Evolutionary conservation across 1,140 invertebrate species (phyloP).

Genomic region (Pantala flavescens): DNA sequence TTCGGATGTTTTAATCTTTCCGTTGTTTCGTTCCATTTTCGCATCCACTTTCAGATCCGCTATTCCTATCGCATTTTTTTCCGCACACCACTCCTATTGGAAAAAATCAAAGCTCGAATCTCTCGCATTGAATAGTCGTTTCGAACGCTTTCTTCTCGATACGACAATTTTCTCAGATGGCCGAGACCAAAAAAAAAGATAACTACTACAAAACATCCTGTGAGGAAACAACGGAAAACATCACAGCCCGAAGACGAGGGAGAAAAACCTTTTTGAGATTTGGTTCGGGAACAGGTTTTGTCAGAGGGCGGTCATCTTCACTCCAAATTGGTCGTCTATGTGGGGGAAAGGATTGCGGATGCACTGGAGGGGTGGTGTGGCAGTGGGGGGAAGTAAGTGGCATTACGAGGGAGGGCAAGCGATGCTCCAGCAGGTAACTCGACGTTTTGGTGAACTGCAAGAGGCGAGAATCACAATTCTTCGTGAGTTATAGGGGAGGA

Average conservation of each 20-base stretch:
- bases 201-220: neutral
- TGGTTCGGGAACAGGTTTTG: neutral
- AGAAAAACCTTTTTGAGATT: neutral
- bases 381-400: neutral
- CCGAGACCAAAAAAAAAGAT: slow-evolving; percentile 1
- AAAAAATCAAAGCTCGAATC: too few species aligned
- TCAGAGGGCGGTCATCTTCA: neutral
- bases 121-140: too few species aligned
- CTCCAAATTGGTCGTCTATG: neutral
- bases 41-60: slow-evolving; percentile 7
- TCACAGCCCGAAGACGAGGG: neutral
- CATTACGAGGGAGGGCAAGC: too few species aligned
- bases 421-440: too few species aligned
- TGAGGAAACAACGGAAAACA: neutral
- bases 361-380: neutral
- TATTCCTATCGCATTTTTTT: too few species aligned
- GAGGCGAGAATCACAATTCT: too few species aligned
- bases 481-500: too few species aligned
- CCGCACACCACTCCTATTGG: too few species aligned
- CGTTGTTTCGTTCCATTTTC: too few species aligned
- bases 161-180: neutral
- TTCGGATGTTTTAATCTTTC: too few species aligned
- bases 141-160: too few species aligned
- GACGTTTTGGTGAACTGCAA: too few species aligned
- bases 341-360: neutral